These are phyloP conservation scores for Lasiommata megera DNA, from an alignment of 2,888 invertebrate genomes.

Conservation along the genomic window DNA sequence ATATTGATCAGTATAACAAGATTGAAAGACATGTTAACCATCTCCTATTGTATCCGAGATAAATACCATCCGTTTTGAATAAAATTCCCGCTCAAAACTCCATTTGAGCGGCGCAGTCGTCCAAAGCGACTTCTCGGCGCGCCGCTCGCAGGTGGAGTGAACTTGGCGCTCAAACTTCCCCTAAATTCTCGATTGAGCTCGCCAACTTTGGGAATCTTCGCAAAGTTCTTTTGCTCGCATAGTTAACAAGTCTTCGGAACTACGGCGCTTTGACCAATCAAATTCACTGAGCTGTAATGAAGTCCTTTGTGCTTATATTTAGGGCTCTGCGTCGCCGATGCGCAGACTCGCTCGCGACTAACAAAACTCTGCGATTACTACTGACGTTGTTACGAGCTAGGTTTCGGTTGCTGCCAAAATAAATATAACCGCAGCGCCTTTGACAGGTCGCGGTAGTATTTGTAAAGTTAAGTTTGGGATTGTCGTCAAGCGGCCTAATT, in stretches of 20 bases:
- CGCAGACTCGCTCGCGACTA: no score
- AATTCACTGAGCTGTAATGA: constrained; percentile 11
- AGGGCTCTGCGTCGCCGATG: neutral
- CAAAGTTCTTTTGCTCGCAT: constrained; percentile 18
- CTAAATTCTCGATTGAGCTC: constrained; percentile 27
- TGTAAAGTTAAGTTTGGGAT: no score
- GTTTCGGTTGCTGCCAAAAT: no score
- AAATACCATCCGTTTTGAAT: constrained; percentile 18
- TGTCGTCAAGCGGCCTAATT: no score
- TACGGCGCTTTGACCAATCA: constrained; percentile 15
- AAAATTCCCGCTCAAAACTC: constrained; percentile 23
- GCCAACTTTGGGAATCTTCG: constrained; percentile 22
- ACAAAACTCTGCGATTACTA: no score
- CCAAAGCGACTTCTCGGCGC: constrained; percentile 20
- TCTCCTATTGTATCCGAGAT: neutral
- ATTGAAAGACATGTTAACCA: neutral
- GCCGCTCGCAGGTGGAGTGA: constrained; percentile 1
- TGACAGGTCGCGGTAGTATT: no score
- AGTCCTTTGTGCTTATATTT: constrained; percentile 12
- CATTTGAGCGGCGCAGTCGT: constrained; percentile 23
- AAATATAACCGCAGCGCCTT: no score
- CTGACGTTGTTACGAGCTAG: no score
- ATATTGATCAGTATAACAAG: no score
- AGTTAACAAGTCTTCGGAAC: constrained; percentile 9
- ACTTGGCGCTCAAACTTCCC: constrained; percentile 21